Percentiles rank a stretch among this genome's conserved stretches.
phyloP scores from a whole-genome alignment of 2,797 vertebrate genomes.

The Scarus forsteni region DNA sequence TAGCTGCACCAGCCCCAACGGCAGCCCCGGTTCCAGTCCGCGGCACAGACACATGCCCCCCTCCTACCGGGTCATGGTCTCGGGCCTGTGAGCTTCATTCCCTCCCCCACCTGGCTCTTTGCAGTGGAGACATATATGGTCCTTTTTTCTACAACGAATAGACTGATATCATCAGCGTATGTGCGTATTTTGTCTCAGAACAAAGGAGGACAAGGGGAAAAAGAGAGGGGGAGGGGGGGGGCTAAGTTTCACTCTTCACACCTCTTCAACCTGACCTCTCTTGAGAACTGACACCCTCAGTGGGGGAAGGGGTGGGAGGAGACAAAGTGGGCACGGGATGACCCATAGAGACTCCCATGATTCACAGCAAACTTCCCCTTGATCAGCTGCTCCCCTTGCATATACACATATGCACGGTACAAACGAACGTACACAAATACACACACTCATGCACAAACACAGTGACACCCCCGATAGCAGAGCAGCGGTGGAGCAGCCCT shows the following conservation, averaged over 20 bases:
- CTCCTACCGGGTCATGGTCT: constrained; percentile 99
- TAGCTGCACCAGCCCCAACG: constrained; percentile 96
- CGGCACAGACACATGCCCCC: constrained; percentile 99
- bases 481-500: constrained; percentile 76
- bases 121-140: constrained; percentile 72
- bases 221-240: constrained; percentile 61
- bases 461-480: constrained; percentile 63
- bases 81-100: constrained; percentile 92
- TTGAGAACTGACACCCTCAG: constrained; percentile 72
- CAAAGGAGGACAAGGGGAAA: constrained; percentile 65
- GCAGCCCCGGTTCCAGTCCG: constrained; percentile 96
- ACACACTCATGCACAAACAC: constrained; percentile 58
- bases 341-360: constrained; percentile 71
- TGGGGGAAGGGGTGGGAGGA: constrained; percentile 66
- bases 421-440: constrained; percentile 45
- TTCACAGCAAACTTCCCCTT: constrained; percentile 62
- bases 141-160: constrained; percentile 77
- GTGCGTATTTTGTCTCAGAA: constrained; percentile 85
- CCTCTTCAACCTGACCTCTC: constrained; percentile 62
- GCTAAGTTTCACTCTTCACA: constrained; percentile 61
- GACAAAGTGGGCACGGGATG: constrained; percentile 64
- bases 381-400: constrained; percentile 61
- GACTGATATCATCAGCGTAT: constrained; percentile 86
- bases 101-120: constrained; percentile 68
- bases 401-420: constrained; percentile 64